A percentile compares a stretch with the other conserved stretches of the same genome.
Evolutionary conservation across 2,888 invertebrate species (phyloP).

Genomic region (Erebia ligea): DNA sequence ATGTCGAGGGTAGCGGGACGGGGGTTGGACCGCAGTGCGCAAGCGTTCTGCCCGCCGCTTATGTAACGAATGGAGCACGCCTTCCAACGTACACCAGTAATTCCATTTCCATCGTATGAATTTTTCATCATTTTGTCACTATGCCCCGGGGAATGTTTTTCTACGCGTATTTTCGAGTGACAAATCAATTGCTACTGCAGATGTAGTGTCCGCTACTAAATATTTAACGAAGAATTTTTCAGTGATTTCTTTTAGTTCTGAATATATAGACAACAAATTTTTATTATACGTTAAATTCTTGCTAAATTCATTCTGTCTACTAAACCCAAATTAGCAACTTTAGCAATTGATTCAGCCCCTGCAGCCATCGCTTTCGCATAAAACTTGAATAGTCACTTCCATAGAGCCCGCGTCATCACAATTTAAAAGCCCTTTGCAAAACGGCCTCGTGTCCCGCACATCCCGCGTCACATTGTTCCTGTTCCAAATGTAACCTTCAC

Average conservation of each 20-base stretch:
- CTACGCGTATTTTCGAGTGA: not conserved
- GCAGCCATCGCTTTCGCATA: not conserved
- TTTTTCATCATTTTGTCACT: slow-evolving; percentile 52
- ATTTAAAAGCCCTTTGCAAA: slow-evolving; percentile 11
- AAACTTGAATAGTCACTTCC: not conserved
- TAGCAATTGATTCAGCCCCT: too few species aligned
- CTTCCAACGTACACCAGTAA: slow-evolving; percentile 44
- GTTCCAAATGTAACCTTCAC: slow-evolving; percentile 69
- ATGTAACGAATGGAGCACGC: slow-evolving; percentile 70
- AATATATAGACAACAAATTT: not conserved
- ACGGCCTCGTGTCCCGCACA: slow-evolving; percentile 27
- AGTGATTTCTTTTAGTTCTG: not conserved
- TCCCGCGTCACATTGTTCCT: slow-evolving; percentile 42
- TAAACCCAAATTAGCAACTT: too few species aligned
- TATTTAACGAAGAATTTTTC: not conserved
- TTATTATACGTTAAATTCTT: not conserved
- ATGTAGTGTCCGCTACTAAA: slow-evolving; percentile 1
- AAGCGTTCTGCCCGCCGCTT: slow-evolving; percentile 69
- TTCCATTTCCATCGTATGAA: slow-evolving; percentile 54
- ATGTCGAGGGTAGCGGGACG: slow-evolving; percentile 73
- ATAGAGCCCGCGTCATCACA: not conserved
- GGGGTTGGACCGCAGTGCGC: slow-evolving; percentile 70
- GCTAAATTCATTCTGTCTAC: too few species aligned
- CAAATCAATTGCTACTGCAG: not conserved
- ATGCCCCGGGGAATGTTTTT: slow-evolving; percentile 1